phyloP scores from a whole-genome alignment of 2,113 vertebrate genomes.

The Urocitellus parryii region DNA sequence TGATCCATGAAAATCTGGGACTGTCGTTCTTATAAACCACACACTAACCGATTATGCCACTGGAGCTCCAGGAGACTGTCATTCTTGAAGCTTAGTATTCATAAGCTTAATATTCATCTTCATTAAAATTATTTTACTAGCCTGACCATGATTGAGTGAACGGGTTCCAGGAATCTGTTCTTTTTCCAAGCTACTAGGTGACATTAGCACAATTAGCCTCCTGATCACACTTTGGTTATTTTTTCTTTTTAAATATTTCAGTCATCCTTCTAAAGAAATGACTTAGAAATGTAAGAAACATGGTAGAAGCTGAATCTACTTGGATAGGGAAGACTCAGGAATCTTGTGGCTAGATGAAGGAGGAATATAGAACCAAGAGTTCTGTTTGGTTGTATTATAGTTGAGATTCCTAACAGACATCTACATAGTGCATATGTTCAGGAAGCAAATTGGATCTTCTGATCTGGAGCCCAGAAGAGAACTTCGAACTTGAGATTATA shows the following conservation, averaged over 20 bases:
- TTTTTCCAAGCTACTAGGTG: background rate
- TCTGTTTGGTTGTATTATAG: background rate
- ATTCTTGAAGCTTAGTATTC: background rate
- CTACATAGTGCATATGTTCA: background rate
- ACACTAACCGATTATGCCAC: too few species aligned
- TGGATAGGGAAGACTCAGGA: background rate
- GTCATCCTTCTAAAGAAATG: background rate
- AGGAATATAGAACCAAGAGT: background rate
- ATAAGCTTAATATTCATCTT: background rate
- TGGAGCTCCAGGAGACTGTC: background rate
- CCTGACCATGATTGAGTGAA: background rate
- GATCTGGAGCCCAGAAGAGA: background rate
- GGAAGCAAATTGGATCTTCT: background rate
- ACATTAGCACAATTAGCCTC: background rate
- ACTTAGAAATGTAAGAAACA: background rate
- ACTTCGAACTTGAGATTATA: background rate
- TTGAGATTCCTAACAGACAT: background rate
- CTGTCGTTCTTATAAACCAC: background rate
- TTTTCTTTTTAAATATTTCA: conserved; percentile 14
- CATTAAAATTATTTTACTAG: background rate
- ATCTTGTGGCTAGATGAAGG: background rate
- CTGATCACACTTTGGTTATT: background rate
- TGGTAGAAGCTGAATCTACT: background rate
- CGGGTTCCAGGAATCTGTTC: background rate
- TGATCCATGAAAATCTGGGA: background rate